Evolutionary conservation across 2,888 invertebrate species (phyloP).

Genomic region (Pristionchus entomophagus): DNA sequence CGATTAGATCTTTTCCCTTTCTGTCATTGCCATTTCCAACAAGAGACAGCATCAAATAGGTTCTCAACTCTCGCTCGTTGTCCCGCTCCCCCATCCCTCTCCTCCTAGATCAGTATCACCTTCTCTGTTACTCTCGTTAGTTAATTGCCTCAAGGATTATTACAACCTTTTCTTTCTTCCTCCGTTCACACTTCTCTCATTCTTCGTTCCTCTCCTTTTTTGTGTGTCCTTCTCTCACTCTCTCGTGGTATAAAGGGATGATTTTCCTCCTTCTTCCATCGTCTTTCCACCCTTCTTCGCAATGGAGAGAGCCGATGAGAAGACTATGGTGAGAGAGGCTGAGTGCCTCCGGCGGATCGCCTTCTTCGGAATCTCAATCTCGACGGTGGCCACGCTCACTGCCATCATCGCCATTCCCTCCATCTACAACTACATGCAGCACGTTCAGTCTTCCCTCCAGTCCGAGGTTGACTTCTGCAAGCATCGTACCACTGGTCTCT

Average conservation of each 20-base stretch:
- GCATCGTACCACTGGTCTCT: conserved; percentile 68
- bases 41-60: neutral
- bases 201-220: conserved; percentile 28
- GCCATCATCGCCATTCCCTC: conserved; percentile 73
- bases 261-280: neutral
- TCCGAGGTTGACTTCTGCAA: conserved; percentile 72
- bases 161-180: conserved; percentile 23
- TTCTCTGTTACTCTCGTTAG: conserved; percentile 15
- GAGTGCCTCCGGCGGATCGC: conserved; percentile 67
- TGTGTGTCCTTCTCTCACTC: neutral
- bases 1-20: conserved; percentile 1
- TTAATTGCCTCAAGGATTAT: conserved; percentile 18
- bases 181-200: conserved; percentile 41
- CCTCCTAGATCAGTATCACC: conserved; percentile 8
- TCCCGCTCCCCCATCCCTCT: neutral
- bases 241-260: conserved; percentile 26
- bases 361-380: conserved; percentile 69
- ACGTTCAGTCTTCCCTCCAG: conserved; percentile 73
- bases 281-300: neutral
- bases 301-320: conserved; percentile 55
- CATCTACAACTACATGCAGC: conserved; percentile 75
- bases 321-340: conserved; percentile 65
- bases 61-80: conserved; percentile 24
- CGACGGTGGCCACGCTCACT: conserved; percentile 73
- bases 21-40: neutral